phyloP scores from a whole-genome alignment of 2,797 vertebrate genomes.

The Alfaro cultratus region DNA sequence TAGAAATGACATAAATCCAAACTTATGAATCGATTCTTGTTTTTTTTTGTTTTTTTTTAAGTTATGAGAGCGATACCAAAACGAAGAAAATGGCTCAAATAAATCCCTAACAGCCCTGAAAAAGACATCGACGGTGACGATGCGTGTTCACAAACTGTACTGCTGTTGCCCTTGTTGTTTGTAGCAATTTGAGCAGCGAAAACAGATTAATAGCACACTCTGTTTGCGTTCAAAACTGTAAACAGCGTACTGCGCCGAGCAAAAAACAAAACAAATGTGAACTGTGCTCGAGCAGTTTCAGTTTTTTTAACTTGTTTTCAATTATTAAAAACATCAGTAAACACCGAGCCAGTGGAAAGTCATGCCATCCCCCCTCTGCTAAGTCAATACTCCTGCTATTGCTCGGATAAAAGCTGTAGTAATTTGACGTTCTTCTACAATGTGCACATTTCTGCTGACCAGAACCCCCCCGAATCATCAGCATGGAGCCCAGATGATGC shows the following conservation, averaged over 20 bases:
- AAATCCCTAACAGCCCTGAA: background rate
- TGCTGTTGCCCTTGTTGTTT: background rate
- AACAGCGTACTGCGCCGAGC: background rate
- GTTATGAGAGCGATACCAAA: background rate
- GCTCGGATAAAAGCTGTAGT: conserved; percentile 70
- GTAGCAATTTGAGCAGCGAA: background rate
- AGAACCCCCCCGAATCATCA: conserved; percentile 62
- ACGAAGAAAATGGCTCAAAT: background rate
- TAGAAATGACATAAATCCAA: background rate
- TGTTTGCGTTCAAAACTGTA: conserved; percentile 2
- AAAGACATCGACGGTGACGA: background rate
- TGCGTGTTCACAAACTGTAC: background rate
- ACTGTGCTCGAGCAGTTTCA: background rate
- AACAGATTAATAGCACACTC: background rate
- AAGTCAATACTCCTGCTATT: conserved; percentile 52
- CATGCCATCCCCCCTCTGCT: conserved; percentile 47
- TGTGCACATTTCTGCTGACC: conserved; percentile 71
- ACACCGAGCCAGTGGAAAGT: conserved; percentile 29
- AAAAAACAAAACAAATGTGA: background rate
- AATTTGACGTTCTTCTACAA: conserved; percentile 59
- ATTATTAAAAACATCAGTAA: conserved; percentile 37
- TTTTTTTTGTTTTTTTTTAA: too few relatives aligned
- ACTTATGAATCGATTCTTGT: background rate
- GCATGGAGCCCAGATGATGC: conserved; percentile 74
- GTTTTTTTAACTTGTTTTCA: conserved; percentile 10